Base-by-base conservation (phyloP, 2,797 vertebrate species). In the Dendrocincla fuliginosa region DNA sequence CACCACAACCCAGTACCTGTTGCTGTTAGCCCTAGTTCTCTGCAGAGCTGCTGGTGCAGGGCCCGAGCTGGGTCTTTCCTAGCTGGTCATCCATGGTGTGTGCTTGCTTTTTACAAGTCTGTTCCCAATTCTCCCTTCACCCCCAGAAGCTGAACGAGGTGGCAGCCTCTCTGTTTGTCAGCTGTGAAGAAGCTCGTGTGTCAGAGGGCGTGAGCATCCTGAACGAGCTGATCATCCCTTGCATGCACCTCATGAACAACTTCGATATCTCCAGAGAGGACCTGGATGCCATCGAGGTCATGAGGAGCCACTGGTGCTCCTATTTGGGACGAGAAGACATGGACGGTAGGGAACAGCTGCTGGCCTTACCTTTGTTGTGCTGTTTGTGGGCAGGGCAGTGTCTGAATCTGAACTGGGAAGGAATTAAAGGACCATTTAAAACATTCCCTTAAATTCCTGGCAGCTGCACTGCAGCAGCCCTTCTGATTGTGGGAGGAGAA, bases 241-340 rank as follows among this genome's bases (percentile, higher is more conserved):
- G 99, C 90, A 99, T 99, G 97, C 99, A 99, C 91, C 98, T 99
- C 42, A 99, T 99, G 97, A 98, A 98, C 94, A 98, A 97, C 49
- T 98, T 98, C 1, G 94, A 96, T 5, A 92, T 99, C 84, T 98
- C 98, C 76, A 98, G 97, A 89, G 99, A 99, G 47, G 99, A 99
- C 97, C 96, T 98, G 78, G 98, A 99, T 16, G 97, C 98, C 59
- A 98, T 99, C 28, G 99, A 99, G 96, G 87, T 95, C 88, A 99
- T 99, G 98, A 98, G 99, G 67, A 99, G 97, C 96, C 98, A 97
- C 71, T 99, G 99, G 99, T 99, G 99, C 97, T 99, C 99, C 95
- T 99, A 99, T 79, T 90, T 99, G 77, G 98, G 98, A 14, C 94
- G 90, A 16, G 98, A 98, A 42, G 99, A 99, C 89, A 99, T 99